These are phyloP conservation scores for Actinemys pallida DNA, from an alignment of 2,113 vertebrate genomes.

Conservation along the genomic window DNA sequence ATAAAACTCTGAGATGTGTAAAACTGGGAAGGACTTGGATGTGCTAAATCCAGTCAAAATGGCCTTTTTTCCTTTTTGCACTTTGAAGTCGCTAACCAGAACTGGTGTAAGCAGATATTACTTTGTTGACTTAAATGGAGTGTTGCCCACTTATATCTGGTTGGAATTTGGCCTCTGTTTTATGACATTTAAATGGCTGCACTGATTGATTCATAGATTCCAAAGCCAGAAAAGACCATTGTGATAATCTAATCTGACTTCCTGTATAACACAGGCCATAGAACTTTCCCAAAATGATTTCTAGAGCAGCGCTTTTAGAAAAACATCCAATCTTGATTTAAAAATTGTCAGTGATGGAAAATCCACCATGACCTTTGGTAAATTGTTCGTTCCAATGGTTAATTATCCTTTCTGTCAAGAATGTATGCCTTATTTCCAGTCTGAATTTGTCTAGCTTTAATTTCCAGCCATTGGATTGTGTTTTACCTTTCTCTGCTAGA, in stretches of 20 bases:
- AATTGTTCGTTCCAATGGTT: background rate
- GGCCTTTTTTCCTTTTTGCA: constrained; percentile 32
- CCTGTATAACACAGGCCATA: background rate
- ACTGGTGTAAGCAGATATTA: constrained; percentile 3
- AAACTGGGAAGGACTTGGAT: background rate
- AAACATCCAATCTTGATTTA: background rate
- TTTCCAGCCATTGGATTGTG: no score
- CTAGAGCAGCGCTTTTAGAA: background rate
- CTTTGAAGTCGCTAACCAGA: constrained; percentile 7
- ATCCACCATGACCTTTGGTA: background rate
- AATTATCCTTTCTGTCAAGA: background rate
- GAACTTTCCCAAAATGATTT: background rate
- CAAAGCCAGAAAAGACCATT: background rate
- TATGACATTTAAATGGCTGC: background rate
- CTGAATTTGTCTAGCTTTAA: no score
- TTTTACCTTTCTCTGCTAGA: background rate
- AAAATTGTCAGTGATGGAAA: background rate
- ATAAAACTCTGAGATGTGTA: background rate
- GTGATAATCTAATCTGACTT: background rate
- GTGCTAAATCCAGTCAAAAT: background rate
- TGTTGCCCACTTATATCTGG: background rate
- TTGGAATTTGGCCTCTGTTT: background rate
- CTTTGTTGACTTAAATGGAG: constrained; percentile 4
- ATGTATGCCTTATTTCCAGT: no score
- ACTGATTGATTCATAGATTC: background rate